Conservation (phyloP, 2,888 invertebrate genomes). For the Macrophya alboannulata region DNA sequence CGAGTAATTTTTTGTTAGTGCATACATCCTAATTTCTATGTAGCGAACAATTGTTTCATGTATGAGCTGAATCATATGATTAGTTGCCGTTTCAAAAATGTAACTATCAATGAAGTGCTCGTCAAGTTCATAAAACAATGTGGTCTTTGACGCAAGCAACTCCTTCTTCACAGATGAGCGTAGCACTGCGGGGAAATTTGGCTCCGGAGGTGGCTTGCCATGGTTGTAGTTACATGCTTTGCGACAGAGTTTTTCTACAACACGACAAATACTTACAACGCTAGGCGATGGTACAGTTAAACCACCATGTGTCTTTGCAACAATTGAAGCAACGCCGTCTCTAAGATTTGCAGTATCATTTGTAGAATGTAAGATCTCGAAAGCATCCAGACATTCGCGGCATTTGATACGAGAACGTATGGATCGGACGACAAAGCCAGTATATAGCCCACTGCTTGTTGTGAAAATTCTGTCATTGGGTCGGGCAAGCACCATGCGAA, state of each 20-base stretch:
- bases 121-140: slow-evolving; percentile 8
- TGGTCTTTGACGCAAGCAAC: not conserved
- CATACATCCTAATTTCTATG: not conserved
- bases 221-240: slow-evolving; percentile 4
- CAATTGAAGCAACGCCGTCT: not conserved
- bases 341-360: not conserved
- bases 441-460: slow-evolving; percentile 13
- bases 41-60: not conserved
- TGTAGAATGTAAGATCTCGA: not conserved
- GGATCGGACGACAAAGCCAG: not conserved
- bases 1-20: not conserved
- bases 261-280: not conserved
- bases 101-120: not conserved
- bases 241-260: not conserved
- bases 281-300: slow-evolving; percentile 19
- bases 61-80: not conserved
- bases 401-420: not conserved
- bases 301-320: slow-evolving; percentile 1
- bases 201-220: not conserved
- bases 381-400: slow-evolving; percentile 1
- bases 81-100: not conserved
- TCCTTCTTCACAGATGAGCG: not conserved
- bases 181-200: not conserved
- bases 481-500: slow-evolving; percentile 6
- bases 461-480: slow-evolving; percentile 12